Base-by-base conservation (phyloP, 2,797 vertebrate species). In the Phaenicophaeus curvirostris region DNA sequence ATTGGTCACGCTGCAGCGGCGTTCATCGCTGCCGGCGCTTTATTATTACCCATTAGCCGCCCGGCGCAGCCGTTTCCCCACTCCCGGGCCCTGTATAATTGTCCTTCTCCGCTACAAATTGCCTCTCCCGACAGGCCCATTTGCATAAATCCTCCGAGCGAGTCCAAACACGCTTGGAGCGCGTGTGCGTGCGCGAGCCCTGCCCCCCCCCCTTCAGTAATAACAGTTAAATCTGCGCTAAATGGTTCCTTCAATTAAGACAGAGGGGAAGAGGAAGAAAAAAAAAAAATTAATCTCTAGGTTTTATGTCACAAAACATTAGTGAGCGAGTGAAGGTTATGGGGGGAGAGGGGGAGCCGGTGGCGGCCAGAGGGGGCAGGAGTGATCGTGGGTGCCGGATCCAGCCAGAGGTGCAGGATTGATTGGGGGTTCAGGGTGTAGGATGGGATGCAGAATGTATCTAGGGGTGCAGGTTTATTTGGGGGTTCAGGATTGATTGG, bases 151-250 rank as follows among this genome's bases (percentile, higher is more conserved):
- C 97, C 98, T 98, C 96, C 48, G 39, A 91, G 96, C 97, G 96
- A 96, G 97, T 95, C 96, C 96, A 94, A 95, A 96, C 96, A 93
- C 91, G 93, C 97, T 97, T 84, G 95, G 97, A 96, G 97, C 93
- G 83, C 67, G 87, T 35, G 84, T 71, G 92, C 87, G 85, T 35
- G 88, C 89, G 58, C 96, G 76, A 96, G 97, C 97, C 97, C 97
- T 97, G 97, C 92, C 95, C 97, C 97, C 96, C 96, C 97, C 96
- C 97, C 50, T 96, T 97, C 96, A 96, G 96, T 97, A 97, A 98
- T 97, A 98, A 97, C 97, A 97, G 97, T 97, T 97, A 98, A 98
- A 98, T 98, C 97, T 97, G 97, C 95, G 94, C 97, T 98, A 98
- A 98, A 98, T 97, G 97, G 97, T 95, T 96, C 97, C 97, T 98